phyloP scores from a whole-genome alignment of 2,888 invertebrate species.

The Spilarctia lutea region DNA sequence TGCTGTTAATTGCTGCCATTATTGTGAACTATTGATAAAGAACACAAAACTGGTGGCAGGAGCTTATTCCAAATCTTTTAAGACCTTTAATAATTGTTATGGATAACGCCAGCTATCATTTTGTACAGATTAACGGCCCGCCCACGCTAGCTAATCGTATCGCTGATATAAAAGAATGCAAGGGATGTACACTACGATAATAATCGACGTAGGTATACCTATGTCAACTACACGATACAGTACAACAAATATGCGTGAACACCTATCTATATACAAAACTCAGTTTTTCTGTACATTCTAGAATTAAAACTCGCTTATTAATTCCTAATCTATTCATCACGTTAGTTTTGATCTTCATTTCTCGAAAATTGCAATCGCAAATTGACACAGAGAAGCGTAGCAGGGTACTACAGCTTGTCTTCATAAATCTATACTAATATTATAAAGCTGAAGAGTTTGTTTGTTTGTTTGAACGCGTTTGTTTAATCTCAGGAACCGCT shows the following conservation, averaged over 20 bases:
- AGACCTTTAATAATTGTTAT: neutral
- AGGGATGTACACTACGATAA: neutral
- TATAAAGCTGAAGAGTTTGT: no score
- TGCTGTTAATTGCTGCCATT: no score
- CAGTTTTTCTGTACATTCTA: no score
- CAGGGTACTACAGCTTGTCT: no score
- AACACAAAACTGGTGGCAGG: neutral
- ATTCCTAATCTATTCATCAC: no score
- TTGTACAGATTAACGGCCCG: conserved; percentile 12
- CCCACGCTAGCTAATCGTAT: neutral
- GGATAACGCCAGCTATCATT: conserved; percentile 1
- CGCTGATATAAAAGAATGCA: neutral
- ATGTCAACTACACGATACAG: neutral
- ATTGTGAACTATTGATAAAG: no score
- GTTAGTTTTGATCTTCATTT: no score
- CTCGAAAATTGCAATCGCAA: no score
- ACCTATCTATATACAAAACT: neutral
- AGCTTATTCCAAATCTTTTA: neutral
- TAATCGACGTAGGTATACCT: neutral
- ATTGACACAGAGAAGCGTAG: no score
- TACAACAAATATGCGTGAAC: neutral
- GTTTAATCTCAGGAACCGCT: no score
- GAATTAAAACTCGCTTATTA: no score
- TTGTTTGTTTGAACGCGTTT: no score
- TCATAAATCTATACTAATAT: neutral